Evolutionary conservation across 1,140 invertebrate genomes (phyloP).

Genomic region (Drosophila parabipectinata): DNA sequence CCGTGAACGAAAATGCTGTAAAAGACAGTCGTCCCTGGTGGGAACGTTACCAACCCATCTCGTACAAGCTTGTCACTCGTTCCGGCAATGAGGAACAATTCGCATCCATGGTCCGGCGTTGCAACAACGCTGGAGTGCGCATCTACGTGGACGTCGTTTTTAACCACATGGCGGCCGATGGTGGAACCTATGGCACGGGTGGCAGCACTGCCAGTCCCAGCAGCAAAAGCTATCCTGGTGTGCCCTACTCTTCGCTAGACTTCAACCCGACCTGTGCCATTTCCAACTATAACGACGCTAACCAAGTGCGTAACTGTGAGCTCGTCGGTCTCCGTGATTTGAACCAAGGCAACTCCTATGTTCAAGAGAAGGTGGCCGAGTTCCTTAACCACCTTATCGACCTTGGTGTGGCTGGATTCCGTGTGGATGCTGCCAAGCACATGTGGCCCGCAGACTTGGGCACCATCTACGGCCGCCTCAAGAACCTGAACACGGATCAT

Average conservation of each 20-base stretch:
- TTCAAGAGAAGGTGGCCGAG: slow-evolving; percentile 87
- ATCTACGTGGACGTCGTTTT: slow-evolving; percentile 94
- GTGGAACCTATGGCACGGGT: slow-evolving; percentile 84
- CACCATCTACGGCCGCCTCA: slow-evolving; percentile 80
- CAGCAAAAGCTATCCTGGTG: slow-evolving; percentile 85
- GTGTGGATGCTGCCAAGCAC: slow-evolving; percentile 90
- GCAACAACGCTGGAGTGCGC: slow-evolving; percentile 89
- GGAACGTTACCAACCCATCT: slow-evolving; percentile 95
- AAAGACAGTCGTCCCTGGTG: slow-evolving; percentile 88
- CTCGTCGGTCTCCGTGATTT: slow-evolving; percentile 89
- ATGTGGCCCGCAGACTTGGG: slow-evolving; percentile 90
- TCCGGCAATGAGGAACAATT: slow-evolving; percentile 91
- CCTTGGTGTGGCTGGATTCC: slow-evolving; percentile 92
- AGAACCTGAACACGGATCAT: slow-evolving; percentile 86
- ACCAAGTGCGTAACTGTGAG: slow-evolving; percentile 89
- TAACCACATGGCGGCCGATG: slow-evolving; percentile 89
- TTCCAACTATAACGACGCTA: slow-evolving; percentile 86
- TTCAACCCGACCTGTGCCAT: slow-evolving; percentile 86
- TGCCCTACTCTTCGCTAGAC: slow-evolving; percentile 86
- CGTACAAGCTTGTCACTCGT: slow-evolving; percentile 90
- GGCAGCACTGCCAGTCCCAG: slow-evolving; percentile 85
- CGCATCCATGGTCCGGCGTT: slow-evolving; percentile 89
- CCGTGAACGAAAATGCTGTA: slow-evolving; percentile 74
- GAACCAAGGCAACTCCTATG: slow-evolving; percentile 87
- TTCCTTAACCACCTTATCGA: slow-evolving; percentile 89